Evolutionary conservation across 2,888 invertebrate species (phyloP), one percentile per base, ranked within the genome.

Genomic region (Nomada goodeniana): DNA sequence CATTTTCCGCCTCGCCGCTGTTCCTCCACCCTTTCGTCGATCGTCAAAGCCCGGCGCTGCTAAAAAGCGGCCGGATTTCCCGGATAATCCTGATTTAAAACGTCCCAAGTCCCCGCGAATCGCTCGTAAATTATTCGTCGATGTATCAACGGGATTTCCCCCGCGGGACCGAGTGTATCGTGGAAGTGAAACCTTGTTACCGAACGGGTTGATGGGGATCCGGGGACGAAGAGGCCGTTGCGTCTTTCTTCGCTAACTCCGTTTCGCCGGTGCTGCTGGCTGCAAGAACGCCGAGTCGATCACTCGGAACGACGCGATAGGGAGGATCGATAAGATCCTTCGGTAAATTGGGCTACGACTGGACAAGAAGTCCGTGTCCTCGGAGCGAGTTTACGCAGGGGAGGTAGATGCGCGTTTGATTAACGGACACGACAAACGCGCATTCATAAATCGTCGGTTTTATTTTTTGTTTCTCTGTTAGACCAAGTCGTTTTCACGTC

Each of bases 51-150:
- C 50, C 15, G 29, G 47, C 10, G 55, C 68, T n/a, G 55, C 36
- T 70, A 57, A 76, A 80, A 71, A 76, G 61, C 68, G 23, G 53
- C 29, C 7, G 80, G 69, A 81, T 81, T 64, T 26, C 64, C 52
- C 69, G 77, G 77, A 77, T 81, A 60, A 81, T 81, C 81, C 73
- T 81, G 81, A 78, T 81, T 81, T 78, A 65, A 61, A 78, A 60
- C 44, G 73, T 65, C 65, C 59, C 18, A 44, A 68, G 61, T 23
- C 68, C 65, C 53, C 42, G 4, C 26, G 67, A n/a, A 60, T n/a
- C 60, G 70, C 60, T 63, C 61, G 70, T 67, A 36, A 59, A 76
- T 57, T 76, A 47, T 42, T 26, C 52, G 44, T 5, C 61, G 70
- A 65, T 47, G 42, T 60, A 59, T 68, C 68, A 29, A 68, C 68